These are phyloP conservation scores for Stenodema calcarata DNA, from an alignment of 2,888 invertebrate species.

Conservation along the genomic window DNA sequence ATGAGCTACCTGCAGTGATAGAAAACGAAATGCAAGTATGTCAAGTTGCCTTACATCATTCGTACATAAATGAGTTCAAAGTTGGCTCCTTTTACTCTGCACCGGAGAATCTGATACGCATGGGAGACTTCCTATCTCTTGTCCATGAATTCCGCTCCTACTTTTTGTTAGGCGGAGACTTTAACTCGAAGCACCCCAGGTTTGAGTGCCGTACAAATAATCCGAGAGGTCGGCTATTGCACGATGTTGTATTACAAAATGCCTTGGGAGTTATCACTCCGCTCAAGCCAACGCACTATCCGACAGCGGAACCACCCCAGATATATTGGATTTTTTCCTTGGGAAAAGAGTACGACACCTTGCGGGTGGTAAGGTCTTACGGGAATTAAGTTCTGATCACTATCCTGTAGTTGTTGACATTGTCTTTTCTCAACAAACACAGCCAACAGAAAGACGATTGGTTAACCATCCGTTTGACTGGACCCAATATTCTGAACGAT, in stretches of 20 bases:
- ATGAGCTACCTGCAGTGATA: neutral
- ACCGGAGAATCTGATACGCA: neutral
- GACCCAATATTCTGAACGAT: neutral
- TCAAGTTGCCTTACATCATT: too few species aligned
- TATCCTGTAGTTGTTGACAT: neutral
- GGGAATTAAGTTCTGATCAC: conserved; percentile 14
- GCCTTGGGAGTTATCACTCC: neutral
- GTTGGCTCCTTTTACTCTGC: neutral
- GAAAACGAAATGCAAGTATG: neutral
- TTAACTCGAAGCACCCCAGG: too few species aligned
- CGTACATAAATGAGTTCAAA: neutral
- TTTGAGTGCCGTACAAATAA: too few species aligned
- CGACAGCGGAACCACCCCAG: too few species aligned
- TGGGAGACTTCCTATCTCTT: too few species aligned
- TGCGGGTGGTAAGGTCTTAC: neutral
- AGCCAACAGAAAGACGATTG: neutral
- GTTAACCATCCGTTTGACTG: conserved; percentile 7
- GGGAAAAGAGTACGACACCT: conserved; percentile 2
- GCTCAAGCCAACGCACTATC: neutral
- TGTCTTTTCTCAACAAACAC: neutral
- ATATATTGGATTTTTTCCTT: too few species aligned
- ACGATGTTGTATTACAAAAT: neutral
- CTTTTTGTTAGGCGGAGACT: too few species aligned
- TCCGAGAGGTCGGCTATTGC: neutral
- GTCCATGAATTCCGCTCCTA: too few species aligned